These are phyloP conservation scores for Thinocorus orbignyianus DNA, from an alignment of 2,113 vertebrate genomes.

Conservation along the genomic window DNA sequence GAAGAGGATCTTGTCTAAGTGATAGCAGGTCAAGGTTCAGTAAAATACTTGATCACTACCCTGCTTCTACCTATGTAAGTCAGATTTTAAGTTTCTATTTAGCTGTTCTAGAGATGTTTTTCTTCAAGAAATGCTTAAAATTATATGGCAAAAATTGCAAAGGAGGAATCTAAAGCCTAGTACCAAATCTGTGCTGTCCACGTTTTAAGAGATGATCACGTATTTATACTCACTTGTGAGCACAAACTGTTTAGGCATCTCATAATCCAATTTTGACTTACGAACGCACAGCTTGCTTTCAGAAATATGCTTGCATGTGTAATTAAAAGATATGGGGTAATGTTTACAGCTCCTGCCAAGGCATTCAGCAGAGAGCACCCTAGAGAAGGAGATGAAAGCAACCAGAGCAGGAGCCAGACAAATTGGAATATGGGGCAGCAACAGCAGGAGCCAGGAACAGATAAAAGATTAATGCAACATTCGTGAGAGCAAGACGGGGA, in stretches of 20 bases:
- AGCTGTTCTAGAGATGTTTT: neutral
- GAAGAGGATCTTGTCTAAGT: neutral
- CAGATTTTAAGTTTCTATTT: neutral
- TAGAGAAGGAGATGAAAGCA: slow-evolving; percentile 57
- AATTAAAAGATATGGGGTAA: slow-evolving; percentile 59
- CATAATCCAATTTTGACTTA: slow-evolving; percentile 52
- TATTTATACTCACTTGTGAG: neutral
- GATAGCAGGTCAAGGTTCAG: neutral
- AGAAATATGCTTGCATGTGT: slow-evolving; percentile 43
- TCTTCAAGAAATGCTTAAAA: neutral
- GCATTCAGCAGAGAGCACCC: slow-evolving; percentile 19
- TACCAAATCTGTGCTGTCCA: neutral
- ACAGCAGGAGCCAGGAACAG: slow-evolving; percentile 13
- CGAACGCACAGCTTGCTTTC: slow-evolving; percentile 9
- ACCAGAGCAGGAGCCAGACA: neutral
- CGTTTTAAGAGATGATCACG: neutral
- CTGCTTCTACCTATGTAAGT: neutral
- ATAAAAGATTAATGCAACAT: slow-evolving; percentile 28
- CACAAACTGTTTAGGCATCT: slow-evolving; percentile 28
- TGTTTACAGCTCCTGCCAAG: slow-evolving; percentile 45
- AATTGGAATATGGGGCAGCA: neutral
- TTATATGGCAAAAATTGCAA: neutral
- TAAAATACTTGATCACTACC: neutral
- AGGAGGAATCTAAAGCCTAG: neutral
- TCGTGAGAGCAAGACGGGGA: neutral